Base-by-base conservation (phyloP, 2,113 vertebrate genomes). In the Passer domesticus region DNA sequence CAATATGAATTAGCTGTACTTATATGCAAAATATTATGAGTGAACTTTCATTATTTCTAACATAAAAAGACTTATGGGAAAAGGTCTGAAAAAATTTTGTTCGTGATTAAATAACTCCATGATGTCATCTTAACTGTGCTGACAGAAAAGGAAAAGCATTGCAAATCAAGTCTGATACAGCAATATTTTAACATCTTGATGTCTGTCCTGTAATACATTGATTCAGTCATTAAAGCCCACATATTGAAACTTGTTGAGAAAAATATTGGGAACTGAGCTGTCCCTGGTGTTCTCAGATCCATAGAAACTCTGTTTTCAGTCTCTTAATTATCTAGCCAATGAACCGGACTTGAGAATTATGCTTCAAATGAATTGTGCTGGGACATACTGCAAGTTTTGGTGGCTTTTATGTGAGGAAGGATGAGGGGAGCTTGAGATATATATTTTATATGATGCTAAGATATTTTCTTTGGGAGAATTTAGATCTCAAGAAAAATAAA, bases 21-120 rank as follows among this genome's bases (percentile, higher is more conserved):
- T 94, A 87, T 87, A 78, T 56, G 55, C 88, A 17, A 94, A 92
- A 75, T 67, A 77, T 39, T 58, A 67, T 10, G 22, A 84, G 30
- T 22, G 33, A 73, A 92, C 60, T 93, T 97, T 83, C 75, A 96
- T 95, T 96, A 89, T 97, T 92, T 25, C 10, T 97, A 96, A 92
- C 31, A 62, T 72, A 72, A 96, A 96, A 97, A 96, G 52, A 35
- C 22, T 46, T 82, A 43, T 17, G 46, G n/a, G 60, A 47, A 97
- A 89, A 53, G 14, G 63, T 67, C 59, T 96, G 78, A 83, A 95
- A 78, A 89, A 64, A 82, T 69, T 87, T 83, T 94, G 53, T 87
- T 97, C 33, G 5, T 78, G 35, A 87, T 67, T 94, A 96, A 96
- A 94, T 95, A 74, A 92, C 53, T 92, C n/a, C 52, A 74, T 3